These are phyloP conservation scores for Conomelus anceps DNA, from an alignment of 2,888 invertebrate species.

Conservation along the genomic window DNA sequence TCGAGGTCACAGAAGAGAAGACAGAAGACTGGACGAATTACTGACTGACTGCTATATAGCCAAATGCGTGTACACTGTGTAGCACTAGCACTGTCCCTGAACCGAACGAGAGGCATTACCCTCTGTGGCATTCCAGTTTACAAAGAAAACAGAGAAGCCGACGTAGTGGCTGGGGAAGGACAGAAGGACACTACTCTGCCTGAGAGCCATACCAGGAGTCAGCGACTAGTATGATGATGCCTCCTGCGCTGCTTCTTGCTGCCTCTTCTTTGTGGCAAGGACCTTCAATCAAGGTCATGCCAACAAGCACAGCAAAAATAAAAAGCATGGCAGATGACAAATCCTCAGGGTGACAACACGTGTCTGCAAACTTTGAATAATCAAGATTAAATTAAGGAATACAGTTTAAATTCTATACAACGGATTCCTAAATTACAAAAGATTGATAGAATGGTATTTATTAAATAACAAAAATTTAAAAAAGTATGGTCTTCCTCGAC, in stretches of 20 bases:
- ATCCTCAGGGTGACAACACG: not conserved
- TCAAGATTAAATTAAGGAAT: too few species aligned
- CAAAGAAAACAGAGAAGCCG: too few species aligned
- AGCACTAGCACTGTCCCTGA: not conserved
- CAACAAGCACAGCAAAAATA: not conserved
- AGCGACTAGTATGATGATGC: not conserved
- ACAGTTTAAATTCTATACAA: too few species aligned
- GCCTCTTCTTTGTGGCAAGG: not conserved
- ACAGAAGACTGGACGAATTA: not conserved
- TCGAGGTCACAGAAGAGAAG: not conserved
- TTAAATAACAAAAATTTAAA: too few species aligned
- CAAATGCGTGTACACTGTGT: not conserved
- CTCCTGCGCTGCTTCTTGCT: not conserved
- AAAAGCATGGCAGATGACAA: not conserved
- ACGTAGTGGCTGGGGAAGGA: not conserved
- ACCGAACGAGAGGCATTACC: not conserved
- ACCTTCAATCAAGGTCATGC: not conserved
- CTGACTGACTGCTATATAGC: not conserved
- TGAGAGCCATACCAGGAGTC: not conserved
- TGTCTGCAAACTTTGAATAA: not conserved
- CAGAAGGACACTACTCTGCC: not conserved
- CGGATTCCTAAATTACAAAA: too few species aligned
- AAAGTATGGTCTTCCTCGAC: too few species aligned
- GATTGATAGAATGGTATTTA: too few species aligned
- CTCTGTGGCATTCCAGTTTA: not conserved